phyloP scores from a whole-genome alignment of 2,888 invertebrate species.

The Panzeria rudis region DNA sequence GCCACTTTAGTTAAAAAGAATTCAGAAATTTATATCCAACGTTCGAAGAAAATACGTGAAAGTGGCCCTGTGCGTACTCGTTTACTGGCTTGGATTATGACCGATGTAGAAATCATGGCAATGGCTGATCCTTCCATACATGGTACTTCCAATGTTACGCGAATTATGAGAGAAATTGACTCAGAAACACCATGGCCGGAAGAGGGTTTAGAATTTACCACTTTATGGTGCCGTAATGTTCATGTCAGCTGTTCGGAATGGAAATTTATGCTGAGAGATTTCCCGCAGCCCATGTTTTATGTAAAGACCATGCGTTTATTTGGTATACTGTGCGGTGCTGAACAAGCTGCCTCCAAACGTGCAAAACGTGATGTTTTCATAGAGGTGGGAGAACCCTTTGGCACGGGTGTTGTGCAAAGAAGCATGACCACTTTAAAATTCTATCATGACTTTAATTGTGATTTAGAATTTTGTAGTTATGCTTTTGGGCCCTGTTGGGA shows the following conservation, averaged over 20 bases:
- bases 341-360: slow-evolving; percentile 90
- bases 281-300: slow-evolving; percentile 95
- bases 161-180: slow-evolving; percentile 92
- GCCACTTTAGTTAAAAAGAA: slow-evolving; percentile 94
- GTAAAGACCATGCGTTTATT: slow-evolving; percentile 93
- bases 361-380: slow-evolving; percentile 84
- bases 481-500: slow-evolving; percentile 99
- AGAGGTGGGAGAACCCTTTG: slow-evolving; percentile 93
- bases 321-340: slow-evolving; percentile 95
- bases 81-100: slow-evolving; percentile 94
- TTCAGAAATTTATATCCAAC: slow-evolving; percentile 97
- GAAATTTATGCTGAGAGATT: slow-evolving; percentile 96
- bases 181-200: slow-evolving; percentile 96
- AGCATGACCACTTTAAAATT: slow-evolving; percentile 98
- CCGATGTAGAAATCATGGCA: slow-evolving; percentile 87
- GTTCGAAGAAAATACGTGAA: slow-evolving; percentile 88
- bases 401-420: slow-evolving; percentile 91
- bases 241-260: slow-evolving; percentile 92
- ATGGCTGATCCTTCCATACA: slow-evolving; percentile 95
- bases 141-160: slow-evolving; percentile 90
- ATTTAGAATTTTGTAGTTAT: slow-evolving; percentile 93
- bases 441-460: slow-evolving; percentile 98
- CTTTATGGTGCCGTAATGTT: slow-evolving; percentile 96
- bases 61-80: slow-evolving; percentile 88
- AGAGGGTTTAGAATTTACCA: slow-evolving; percentile 93